phyloP scores from a whole-genome alignment of 2,797 vertebrate genomes.

The Neopelma chrysocephalum region DNA sequence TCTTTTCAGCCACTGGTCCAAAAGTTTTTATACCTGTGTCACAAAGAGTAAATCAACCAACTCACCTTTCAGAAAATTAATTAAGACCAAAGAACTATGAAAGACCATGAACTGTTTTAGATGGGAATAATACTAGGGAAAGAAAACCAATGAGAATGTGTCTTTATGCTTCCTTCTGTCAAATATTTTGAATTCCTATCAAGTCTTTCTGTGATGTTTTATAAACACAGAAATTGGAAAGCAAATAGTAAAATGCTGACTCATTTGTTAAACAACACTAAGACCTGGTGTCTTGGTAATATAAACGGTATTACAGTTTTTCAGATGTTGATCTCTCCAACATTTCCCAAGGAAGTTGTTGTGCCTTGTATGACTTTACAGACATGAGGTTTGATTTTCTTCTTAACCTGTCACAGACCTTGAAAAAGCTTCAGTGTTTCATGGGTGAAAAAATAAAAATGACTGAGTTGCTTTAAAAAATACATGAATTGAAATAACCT shows the following conservation, averaged over 20 bases:
- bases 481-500: background rate
- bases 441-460: background rate
- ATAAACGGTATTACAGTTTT: background rate
- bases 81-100: background rate
- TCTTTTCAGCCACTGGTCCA: background rate
- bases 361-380: background rate
- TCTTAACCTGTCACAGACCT: background rate
- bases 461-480: background rate
- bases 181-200: background rate
- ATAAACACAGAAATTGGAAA: background rate
- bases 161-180: background rate
- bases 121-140: background rate
- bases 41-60: background rate
- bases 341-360: background rate
- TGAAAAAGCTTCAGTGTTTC: background rate
- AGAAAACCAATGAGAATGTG: fast-evolving
- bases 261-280: background rate
- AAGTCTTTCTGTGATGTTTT: background rate
- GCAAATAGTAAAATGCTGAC: background rate
- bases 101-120: background rate
- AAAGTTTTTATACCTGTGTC: background rate
- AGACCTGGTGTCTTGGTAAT: background rate
- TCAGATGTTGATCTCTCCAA: background rate
- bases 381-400: background rate
- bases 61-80: background rate